phyloP scores from a whole-genome alignment of 2,797 vertebrate species.

The Tachyglossus aculeatus region DNA sequence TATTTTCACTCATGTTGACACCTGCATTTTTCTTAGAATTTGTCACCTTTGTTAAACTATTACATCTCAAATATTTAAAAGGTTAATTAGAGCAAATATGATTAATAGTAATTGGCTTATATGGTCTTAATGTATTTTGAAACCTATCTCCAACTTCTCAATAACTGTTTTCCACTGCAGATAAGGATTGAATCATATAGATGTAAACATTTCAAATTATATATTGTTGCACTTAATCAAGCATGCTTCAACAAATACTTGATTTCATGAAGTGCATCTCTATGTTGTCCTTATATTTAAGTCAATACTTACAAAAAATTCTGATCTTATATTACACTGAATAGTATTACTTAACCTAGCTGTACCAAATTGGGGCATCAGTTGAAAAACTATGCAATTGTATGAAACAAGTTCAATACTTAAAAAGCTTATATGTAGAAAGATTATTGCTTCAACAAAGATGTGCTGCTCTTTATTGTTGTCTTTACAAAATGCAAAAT shows the following conservation, averaged over 20 bases:
- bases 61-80: slow-evolving; percentile 28
- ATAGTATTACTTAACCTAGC: background rate
- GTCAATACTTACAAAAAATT: slow-evolving; percentile 24
- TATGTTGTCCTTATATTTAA: slow-evolving; percentile 19
- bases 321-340: background rate
- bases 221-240: background rate
- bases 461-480: background rate
- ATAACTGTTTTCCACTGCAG: background rate
- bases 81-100: slow-evolving; percentile 10
- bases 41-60: slow-evolving; percentile 4
- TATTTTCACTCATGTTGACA: too few species aligned
- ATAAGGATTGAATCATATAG: background rate
- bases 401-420: slow-evolving; percentile 18
- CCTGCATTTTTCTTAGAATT: slow-evolving; percentile 16
- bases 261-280: slow-evolving; percentile 15
- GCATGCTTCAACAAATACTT: slow-evolving; percentile 11
- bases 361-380: slow-evolving; percentile 14
- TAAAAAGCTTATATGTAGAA: slow-evolving; percentile 16
- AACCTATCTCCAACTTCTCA: background rate
- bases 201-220: too few species aligned
- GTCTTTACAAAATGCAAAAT: background rate
- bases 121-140: background rate
- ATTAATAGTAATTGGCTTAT: background rate
- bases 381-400: background rate
- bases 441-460: slow-evolving; percentile 12